These are phyloP conservation scores for Neoarius graeffei DNA, from an alignment of 2,113 vertebrate species.

Conservation along the genomic window DNA sequence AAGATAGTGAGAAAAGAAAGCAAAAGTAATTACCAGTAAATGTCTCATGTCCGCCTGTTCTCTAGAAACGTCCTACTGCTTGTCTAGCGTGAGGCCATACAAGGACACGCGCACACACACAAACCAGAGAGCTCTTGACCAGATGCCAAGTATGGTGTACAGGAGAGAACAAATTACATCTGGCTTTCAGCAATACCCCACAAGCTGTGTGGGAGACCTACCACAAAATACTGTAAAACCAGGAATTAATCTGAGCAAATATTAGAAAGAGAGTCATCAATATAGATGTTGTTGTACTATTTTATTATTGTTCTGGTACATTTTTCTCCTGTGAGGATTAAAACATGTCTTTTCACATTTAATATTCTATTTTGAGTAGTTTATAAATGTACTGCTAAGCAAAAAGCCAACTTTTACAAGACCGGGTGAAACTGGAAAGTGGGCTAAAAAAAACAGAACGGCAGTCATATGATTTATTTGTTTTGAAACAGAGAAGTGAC, in stretches of 20 bases:
- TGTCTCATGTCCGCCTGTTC: slow-evolving; percentile 60
- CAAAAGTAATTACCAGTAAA: slow-evolving; percentile 65
- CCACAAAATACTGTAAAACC: neutral
- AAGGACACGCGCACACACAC: slow-evolving; percentile 52
- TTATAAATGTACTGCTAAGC: neutral
- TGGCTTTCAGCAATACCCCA: neutral
- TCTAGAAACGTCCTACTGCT: slow-evolving; percentile 44
- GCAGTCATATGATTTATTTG: neutral
- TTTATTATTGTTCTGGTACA: neutral
- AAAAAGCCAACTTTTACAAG: neutral
- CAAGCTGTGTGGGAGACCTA: neutral
- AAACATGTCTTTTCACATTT: neutral
- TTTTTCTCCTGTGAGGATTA: neutral
- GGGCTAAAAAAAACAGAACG: neutral
- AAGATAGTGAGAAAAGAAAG: neutral
- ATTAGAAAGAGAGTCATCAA: neutral
- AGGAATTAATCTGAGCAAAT: neutral
- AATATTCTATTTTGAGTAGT: neutral
- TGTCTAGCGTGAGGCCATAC: slow-evolving; percentile 39
- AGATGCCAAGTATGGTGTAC: slow-evolving; percentile 66
- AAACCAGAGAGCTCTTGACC: slow-evolving; percentile 52
- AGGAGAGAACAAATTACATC: slow-evolving; percentile 56
- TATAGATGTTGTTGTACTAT: neutral
- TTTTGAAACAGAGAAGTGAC: neutral
- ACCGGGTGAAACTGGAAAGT: neutral